Evolutionary conservation across 2,888 invertebrate species (phyloP).

Genomic region (Xestia rhomboidea): DNA sequence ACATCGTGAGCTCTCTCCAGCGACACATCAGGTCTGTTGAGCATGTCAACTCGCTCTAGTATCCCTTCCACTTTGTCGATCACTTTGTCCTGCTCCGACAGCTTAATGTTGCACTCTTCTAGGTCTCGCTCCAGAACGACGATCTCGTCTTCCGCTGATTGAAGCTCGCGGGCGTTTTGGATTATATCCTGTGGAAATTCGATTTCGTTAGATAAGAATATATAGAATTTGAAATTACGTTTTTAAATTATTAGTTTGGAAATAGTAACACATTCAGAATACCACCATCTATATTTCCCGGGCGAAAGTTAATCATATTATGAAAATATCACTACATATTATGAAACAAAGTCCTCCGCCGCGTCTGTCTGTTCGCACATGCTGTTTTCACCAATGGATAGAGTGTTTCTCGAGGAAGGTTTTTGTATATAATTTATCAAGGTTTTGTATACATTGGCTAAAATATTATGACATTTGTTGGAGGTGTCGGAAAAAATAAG

Average conservation of each 20-base stretch:
- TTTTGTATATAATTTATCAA: no score
- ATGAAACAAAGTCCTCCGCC: no score
- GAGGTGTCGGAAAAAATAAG: no score
- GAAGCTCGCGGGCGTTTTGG: slow-evolving; percentile 94
- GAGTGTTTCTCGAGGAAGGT: no score
- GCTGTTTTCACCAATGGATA: no score
- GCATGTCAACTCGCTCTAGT: slow-evolving; percentile 92
- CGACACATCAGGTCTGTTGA: slow-evolving; percentile 84
- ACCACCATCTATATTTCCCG: no score
- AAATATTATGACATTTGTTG: no score
- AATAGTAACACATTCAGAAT: neutral
- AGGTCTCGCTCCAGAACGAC: slow-evolving; percentile 95
- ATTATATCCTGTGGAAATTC: slow-evolving; percentile 94
- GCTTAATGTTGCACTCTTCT: slow-evolving; percentile 92
- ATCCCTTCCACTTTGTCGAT: slow-evolving; percentile 93
- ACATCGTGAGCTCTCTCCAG: slow-evolving; percentile 85
- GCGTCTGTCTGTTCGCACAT: no score
- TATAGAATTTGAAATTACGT: neutral
- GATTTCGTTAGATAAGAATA: neutral
- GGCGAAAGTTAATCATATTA: no score
- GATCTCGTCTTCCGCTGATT: slow-evolving; percentile 94
- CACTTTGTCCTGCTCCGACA: slow-evolving; percentile 93
- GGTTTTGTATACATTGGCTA: no score
- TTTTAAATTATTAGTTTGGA: neutral
- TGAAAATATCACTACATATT: no score